Conservation (phyloP, 2,888 invertebrate genomes). For the Hemithea aestivaria region DNA sequence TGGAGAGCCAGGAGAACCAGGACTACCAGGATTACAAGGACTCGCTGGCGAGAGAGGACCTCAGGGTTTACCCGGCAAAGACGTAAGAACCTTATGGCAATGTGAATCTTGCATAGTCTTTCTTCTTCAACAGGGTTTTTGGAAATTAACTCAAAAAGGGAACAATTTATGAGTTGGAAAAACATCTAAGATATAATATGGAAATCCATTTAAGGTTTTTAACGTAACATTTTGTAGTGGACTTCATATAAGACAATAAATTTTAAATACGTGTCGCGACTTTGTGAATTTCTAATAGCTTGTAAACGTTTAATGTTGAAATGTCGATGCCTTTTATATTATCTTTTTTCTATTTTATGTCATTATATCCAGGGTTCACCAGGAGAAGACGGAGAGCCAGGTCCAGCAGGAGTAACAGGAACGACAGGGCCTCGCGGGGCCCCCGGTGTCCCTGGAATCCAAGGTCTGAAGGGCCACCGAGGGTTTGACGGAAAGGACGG, state of each 20-base stretch:
- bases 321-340: no score
- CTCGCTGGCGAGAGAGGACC: conserved; percentile 83
- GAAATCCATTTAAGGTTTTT: no score
- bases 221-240: no score
- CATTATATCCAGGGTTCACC: conserved; percentile 78
- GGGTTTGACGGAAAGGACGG: conserved; percentile 90
- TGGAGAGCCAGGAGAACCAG: conserved; percentile 89
- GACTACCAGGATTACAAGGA: conserved; percentile 83
- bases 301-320: no score
- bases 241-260: no score
- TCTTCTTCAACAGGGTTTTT: no score
- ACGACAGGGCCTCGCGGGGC: conserved; percentile 86
- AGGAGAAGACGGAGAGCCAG: conserved; percentile 90
- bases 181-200: no score
- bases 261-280: no score
- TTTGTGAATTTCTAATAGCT: no score
- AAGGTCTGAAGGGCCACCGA: conserved; percentile 90
- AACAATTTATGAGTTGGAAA: no score
- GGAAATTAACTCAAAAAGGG: no score
- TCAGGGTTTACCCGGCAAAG: conserved; percentile 86
- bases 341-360: neutral
- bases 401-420: conserved; percentile 84
- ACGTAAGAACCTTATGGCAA: conserved; percentile 76
- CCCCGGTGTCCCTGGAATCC: conserved; percentile 86
- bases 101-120: no score